Evolutionary conservation across 2,888 invertebrate genomes (phyloP).

Genomic region (Rhogogaster chlorosoma): DNA sequence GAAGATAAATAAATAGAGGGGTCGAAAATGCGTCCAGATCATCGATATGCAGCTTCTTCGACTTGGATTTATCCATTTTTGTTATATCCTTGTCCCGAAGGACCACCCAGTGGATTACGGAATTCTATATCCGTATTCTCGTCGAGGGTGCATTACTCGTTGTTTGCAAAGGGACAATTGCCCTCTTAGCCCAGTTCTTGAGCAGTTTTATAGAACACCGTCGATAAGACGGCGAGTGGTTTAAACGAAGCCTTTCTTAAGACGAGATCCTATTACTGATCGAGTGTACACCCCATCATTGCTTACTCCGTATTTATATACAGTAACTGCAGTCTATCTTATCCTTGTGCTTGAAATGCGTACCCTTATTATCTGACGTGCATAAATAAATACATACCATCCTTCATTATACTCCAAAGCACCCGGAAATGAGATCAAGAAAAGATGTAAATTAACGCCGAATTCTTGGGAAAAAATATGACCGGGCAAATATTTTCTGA

Average conservation of each 20-base stretch:
- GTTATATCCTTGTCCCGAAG: background rate
- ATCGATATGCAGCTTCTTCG: background rate
- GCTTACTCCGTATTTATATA: conserved; percentile 26
- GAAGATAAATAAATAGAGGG: background rate
- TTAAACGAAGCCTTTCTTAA: conserved; percentile 74
- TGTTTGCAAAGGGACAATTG: conserved; percentile 43
- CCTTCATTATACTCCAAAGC: background rate
- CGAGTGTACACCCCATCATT: conserved; percentile 35
- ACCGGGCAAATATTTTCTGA: background rate
- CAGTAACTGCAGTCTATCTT: background rate
- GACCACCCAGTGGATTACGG: background rate
- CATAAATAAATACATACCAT: background rate
- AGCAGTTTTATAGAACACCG: conserved; percentile 35
- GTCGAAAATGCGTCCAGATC: background rate
- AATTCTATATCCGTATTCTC: background rate
- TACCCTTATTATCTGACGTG: background rate
- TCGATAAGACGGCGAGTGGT: conserved; percentile 54
- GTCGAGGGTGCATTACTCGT: conserved; percentile 42
- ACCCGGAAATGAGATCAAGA: background rate
- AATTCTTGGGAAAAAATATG: background rate
- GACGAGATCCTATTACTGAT: conserved; percentile 72
- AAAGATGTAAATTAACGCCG: background rate
- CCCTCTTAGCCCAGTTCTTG: conserved; percentile 49
- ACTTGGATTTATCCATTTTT: background rate
- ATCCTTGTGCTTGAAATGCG: background rate